Evolutionary conservation across 2,888 invertebrate species (phyloP), one percentile per base, ranked within the genome.

Genomic region (Digitonthophagus gazella): DNA sequence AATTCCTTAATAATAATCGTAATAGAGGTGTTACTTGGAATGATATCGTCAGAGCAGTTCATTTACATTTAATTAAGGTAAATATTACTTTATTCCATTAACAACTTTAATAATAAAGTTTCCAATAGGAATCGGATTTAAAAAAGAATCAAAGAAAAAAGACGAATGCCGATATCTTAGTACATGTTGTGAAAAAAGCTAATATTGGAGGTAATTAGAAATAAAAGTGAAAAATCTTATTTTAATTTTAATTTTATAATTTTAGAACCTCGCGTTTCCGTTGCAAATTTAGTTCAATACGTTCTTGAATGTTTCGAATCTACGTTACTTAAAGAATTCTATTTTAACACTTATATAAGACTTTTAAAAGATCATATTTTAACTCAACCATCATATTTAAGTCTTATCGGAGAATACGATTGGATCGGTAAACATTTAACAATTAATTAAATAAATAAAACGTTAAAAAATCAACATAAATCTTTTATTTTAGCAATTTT

Each of bases 281-380:
- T 79, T 82, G 83, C 6, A 82, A 80, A 74, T 76, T 84, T 67
- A 80, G 80, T 71, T 80, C 82, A 64, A 80, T 83, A 44, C 83
- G 83, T 77, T 75, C 83, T 67, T 76, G 80, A 69, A 77, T 85
- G 71, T 76, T 86, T 64, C 81, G 80, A 75, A 81, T 84, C 56
- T 78, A 75, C 54, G 18, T 72, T 44, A 68, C 77, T 75, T 81
- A 80, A 74, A 71, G 75, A 75, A 69, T 79, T 76, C 72, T 79
- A 75, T 65, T 86, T 86, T 66, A 84, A 86, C 77, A 83, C 85
- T 15, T 90, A 89, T 77, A 76, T 90, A 57, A 82, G 79, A 71
- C 80, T 89, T 65, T 76, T 90, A 28, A 83, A 83, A 71, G 86
- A 86, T 76, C 80, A 86, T 78, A 81, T 90, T 66, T 77, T 90